Evolutionary conservation across 2,797 vertebrate species (phyloP), one percentile per base, ranked within the genome.

Genomic region (Aldrovandia affinis): DNA sequence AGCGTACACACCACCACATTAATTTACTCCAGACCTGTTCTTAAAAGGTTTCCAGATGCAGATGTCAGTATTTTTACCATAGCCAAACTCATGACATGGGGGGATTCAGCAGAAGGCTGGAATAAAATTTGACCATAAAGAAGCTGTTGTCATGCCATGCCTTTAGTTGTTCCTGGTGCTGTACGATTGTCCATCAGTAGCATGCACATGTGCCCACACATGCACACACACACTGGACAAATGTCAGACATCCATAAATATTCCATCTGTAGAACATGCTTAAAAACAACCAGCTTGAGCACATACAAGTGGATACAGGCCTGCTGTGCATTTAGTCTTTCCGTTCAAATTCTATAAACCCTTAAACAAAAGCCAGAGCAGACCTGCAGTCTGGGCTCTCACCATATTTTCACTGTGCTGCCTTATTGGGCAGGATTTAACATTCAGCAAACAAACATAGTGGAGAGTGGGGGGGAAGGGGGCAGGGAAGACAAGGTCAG

Each of bases 211-310:
- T 25, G 39, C 77, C 10, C 47, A 79, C 47, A 79, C 47, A 79
- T 22, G 39, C 47, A 70, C 65, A 12, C n/a, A 70, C 65, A 70
- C 81, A 28, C 5, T 25, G 44, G n/a, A 22, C 25, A 65, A 15
- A 89, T 89, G 91, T 92, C 90, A 91, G 87, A 91, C 88, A 89
- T 83, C 78, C 87, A 94, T 93, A 92, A 90, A 92, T 93, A 93
- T 94, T 93, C 91, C 86, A 81, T 91, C 87, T 89, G 83, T 90
- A 89, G 90, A 89, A 73, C 87, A 85, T 90, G 86, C 91, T 92
- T 91, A 80, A 90, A 93, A 89, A 93, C 92, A 93, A 92, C 91
- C 89, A 89, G 89, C 91, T 89, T 89, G 94, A 93, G 93, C 91
- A 94, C 94, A 93, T 91, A 93, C 88, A 87, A 73, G 89, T 89